These are phyloP conservation scores for Dermolepida albohirtum DNA, from an alignment of 2,888 invertebrate genomes.

Conservation along the genomic window DNA sequence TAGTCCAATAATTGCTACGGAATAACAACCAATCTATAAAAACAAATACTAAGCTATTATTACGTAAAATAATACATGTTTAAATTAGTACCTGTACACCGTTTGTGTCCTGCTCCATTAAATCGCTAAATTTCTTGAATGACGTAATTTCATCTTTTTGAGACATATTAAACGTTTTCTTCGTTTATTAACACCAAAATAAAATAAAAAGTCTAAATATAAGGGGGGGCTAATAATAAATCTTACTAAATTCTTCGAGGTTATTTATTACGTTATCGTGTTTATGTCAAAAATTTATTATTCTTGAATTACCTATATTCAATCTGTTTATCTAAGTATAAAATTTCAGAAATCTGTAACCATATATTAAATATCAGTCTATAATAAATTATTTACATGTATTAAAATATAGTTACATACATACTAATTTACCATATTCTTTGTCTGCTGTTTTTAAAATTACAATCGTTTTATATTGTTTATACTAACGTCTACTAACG, in stretches of 20 bases:
- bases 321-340: constrained; percentile 29
- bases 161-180: constrained; percentile 14
- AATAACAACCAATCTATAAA: constrained; percentile 68
- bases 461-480: too few species aligned
- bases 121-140: constrained; percentile 56
- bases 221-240: constrained; percentile 50
- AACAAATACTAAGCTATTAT: constrained; percentile 42
- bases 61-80: constrained; percentile 15
- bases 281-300: constrained; percentile 30
- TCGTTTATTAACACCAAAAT: constrained; percentile 5
- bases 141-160: constrained; percentile 42
- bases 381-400: constrained; percentile 12
- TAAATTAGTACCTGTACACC: constrained; percentile 60
- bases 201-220: constrained; percentile 44
- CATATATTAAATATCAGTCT: neutral
- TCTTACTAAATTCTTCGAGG: constrained; percentile 47
- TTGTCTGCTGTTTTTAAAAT: too few species aligned
- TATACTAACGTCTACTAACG: too few species aligned
- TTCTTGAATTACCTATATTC: constrained; percentile 13
- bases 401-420: too few species aligned
- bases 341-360: constrained; percentile 3
- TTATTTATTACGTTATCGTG: constrained; percentile 44
- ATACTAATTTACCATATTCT: too few species aligned
- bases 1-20: constrained; percentile 67
- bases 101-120: constrained; percentile 61